Evolutionary conservation across 1,140 invertebrate genomes (phyloP).

Genomic region (Pachypsylla venusta): DNA sequence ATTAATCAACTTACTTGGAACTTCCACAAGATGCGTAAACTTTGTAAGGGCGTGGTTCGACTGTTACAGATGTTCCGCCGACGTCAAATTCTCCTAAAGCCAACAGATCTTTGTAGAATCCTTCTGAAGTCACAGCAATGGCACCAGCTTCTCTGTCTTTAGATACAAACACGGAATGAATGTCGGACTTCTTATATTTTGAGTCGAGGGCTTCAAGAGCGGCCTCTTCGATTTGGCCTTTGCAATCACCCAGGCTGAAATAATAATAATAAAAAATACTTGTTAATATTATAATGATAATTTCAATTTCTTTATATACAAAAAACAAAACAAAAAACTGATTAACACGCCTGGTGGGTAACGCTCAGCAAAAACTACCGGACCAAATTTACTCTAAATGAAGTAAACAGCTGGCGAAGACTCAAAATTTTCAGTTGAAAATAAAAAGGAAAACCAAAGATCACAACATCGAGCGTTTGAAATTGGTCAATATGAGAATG

Average conservation of each 20-base stretch:
- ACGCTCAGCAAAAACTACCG: too few relatives aligned
- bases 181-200: background rate
- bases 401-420: too few relatives aligned
- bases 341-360: too few relatives aligned
- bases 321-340: too few relatives aligned
- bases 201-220: background rate
- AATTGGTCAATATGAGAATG: too few relatives aligned
- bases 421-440: too few relatives aligned
- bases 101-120: background rate
- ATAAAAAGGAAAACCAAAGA: too few relatives aligned
- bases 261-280: background rate
- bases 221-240: background rate
- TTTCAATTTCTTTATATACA: too few relatives aligned
- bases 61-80: background rate
- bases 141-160: background rate
- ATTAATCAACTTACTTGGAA: too few relatives aligned
- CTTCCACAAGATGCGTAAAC: background rate
- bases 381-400: too few relatives aligned
- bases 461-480: too few relatives aligned
- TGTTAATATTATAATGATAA: too few relatives aligned
- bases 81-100: background rate
- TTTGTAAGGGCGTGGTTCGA: background rate
- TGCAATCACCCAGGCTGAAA: background rate
- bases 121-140: background rate
- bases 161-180: background rate